Evolutionary conservation across 2,113 vertebrate species (phyloP).

Genomic region (Fregata magnificens): DNA sequence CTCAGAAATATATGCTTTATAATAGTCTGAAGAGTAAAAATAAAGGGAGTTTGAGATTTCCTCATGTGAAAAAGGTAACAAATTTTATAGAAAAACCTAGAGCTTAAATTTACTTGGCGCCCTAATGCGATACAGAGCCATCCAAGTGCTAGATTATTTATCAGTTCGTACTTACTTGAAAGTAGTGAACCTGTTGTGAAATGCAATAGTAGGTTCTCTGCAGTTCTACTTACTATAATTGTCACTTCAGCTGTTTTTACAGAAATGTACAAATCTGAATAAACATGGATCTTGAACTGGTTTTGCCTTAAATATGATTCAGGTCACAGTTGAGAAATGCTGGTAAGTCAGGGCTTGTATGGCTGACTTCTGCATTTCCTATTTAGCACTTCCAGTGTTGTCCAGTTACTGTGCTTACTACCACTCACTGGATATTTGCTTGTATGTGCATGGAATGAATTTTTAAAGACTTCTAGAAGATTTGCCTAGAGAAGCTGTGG

Average conservation of each 20-base stretch:
- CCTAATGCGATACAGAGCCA: background rate
- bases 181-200: background rate
- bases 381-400: background rate
- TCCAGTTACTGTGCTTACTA: background rate
- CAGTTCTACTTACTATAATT: background rate
- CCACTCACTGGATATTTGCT: background rate
- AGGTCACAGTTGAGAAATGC: background rate
- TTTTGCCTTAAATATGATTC: background rate
- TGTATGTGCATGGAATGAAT: background rate
- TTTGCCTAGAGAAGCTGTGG: background rate
- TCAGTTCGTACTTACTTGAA: background rate
- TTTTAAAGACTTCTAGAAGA: background rate
- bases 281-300: background rate
- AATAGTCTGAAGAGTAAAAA: background rate
- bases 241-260: background rate
- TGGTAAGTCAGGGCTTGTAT: background rate
- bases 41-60: background rate
- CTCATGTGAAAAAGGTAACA: background rate
- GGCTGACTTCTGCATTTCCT: background rate
- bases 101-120: background rate
- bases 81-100: background rate
- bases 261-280: background rate
- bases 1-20: background rate
- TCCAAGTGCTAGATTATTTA: background rate
- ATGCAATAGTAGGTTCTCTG: background rate